These are phyloP conservation scores for Plebejus anna DNA, from an alignment of 2,888 invertebrate genomes.

Conservation along the genomic window DNA sequence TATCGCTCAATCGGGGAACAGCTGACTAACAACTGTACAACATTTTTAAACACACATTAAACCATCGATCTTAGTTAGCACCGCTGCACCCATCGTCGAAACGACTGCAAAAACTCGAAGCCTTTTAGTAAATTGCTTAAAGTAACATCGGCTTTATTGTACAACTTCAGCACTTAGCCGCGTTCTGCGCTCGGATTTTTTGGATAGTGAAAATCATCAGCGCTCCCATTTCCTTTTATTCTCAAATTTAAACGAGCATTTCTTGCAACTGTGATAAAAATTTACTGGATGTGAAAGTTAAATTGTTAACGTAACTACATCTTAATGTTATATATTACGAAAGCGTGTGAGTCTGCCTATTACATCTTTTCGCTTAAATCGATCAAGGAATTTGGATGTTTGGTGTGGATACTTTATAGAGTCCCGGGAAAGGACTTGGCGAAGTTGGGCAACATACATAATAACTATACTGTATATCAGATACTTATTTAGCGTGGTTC, in stretches of 20 bases:
- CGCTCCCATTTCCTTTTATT: slow-evolving; percentile 13
- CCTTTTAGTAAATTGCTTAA: slow-evolving; percentile 29
- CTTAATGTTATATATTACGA: too few species aligned
- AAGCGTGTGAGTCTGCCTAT: too few species aligned
- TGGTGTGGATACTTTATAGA: too few species aligned
- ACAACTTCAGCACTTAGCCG: slow-evolving; percentile 11
- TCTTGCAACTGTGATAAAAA: slow-evolving; percentile 5
- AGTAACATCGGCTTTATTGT: slow-evolving; percentile 27
- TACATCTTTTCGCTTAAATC: too few species aligned
- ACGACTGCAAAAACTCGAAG: slow-evolving; percentile 28
- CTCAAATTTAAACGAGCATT: slow-evolving; percentile 5
- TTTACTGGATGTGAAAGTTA: background rate
- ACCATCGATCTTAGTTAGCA: slow-evolving; percentile 29
- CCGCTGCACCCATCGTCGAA: slow-evolving; percentile 27
- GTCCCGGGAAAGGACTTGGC: too few species aligned
- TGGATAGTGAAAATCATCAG: slow-evolving; percentile 16
- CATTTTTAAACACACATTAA: slow-evolving; percentile 29
- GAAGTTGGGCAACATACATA: too few species aligned
- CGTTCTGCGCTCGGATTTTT: slow-evolving; percentile 3
- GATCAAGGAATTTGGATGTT: too few species aligned
- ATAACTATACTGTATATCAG: too few species aligned
- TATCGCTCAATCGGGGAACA: slow-evolving; percentile 22
- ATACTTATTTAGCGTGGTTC: too few species aligned
- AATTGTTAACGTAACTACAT: background rate
- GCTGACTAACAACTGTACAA: slow-evolving; percentile 28